Percentiles rank a stretch among this genome's conserved stretches.
Conservation (phyloP, 2,797 vertebrate species). For the Fistularia tabacaria region DNA sequence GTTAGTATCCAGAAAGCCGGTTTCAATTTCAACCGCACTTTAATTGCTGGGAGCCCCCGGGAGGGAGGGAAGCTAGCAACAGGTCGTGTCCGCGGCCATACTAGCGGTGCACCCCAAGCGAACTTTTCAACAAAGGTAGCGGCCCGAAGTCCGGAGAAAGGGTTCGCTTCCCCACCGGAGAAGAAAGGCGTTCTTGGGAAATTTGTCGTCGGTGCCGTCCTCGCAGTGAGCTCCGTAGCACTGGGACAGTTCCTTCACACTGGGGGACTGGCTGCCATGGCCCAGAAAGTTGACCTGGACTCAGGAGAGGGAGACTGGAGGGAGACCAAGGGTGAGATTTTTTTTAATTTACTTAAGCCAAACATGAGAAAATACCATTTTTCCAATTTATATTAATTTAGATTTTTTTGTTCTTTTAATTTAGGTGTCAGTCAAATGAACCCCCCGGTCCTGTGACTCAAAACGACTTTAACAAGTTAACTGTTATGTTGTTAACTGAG, state of each 20-base stretch:
- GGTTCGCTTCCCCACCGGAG: slow-evolving; percentile 4
- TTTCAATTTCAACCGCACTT: slow-evolving; percentile 51
- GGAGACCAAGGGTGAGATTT: slow-evolving; percentile 73
- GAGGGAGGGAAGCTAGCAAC: slow-evolving; percentile 21
- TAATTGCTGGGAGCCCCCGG: slow-evolving; percentile 21
- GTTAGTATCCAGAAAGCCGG: slow-evolving; percentile 25
- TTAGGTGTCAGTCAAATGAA: no score
- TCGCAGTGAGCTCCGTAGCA: slow-evolving; percentile 47
- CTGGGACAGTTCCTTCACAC: slow-evolving; percentile 57
- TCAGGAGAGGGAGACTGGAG: slow-evolving; percentile 69
- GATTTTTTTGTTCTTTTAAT: no score
- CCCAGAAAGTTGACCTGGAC: slow-evolving; percentile 59
- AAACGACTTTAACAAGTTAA: not conserved
- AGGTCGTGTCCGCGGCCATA: slow-evolving; percentile 32
- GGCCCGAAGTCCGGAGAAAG: slow-evolving; percentile 19
- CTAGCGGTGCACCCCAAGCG: slow-evolving; percentile 31
- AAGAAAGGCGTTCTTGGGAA: slow-evolving; percentile 25
- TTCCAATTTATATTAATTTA: no score
- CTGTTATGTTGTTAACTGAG: not conserved
- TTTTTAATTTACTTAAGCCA: not conserved
- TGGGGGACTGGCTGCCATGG: slow-evolving; percentile 64
- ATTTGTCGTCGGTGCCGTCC: slow-evolving; percentile 43
- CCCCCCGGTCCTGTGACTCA: no score
- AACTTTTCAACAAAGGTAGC: slow-evolving; percentile 42
- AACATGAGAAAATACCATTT: no score